phyloP scores from a whole-genome alignment of 1,140 invertebrate species.

The Brachionus sp. region DNA sequence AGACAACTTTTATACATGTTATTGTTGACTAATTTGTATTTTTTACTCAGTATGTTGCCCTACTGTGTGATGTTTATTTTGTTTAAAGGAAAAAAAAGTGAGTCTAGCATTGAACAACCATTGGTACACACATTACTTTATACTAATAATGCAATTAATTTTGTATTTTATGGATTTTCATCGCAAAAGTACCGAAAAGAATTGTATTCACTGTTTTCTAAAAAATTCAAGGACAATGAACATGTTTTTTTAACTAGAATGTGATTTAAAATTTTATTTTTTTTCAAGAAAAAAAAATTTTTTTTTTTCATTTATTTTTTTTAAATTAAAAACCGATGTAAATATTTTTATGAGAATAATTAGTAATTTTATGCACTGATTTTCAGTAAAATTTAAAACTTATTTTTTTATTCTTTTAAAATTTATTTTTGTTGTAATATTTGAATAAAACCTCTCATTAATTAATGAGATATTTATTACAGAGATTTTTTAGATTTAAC shows the following conservation, averaged over 20 bases:
- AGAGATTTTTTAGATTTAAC: no score
- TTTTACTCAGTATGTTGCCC: slow-evolving; percentile 20
- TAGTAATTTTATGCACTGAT: no score
- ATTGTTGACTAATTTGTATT: slow-evolving; percentile 33
- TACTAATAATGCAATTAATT: slow-evolving; percentile 39
- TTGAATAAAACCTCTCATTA: no score
- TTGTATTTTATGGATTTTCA: slow-evolving; percentile 33
- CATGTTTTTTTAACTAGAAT: not conserved
- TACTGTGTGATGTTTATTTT: slow-evolving; percentile 21
- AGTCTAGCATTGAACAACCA: not conserved
- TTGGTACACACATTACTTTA: slow-evolving; percentile 25
- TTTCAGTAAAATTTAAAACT: no score
- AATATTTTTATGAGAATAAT: no score
- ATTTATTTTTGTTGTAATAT: no score
- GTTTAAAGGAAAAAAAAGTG: slow-evolving; percentile 34
- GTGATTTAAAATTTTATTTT: not conserved
- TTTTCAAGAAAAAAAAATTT: not conserved
- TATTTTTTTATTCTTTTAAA: no score
- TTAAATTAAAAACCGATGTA: no score
- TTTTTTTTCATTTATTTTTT: no score
- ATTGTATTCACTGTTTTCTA: not conserved
- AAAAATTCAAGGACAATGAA: not conserved
- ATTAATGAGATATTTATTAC: no score
- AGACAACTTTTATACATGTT: slow-evolving; percentile 39
- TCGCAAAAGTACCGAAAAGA: slow-evolving; percentile 32